Conservation (phyloP, 2,113 vertebrate genomes). For the Lipophrys pholis region DNA sequence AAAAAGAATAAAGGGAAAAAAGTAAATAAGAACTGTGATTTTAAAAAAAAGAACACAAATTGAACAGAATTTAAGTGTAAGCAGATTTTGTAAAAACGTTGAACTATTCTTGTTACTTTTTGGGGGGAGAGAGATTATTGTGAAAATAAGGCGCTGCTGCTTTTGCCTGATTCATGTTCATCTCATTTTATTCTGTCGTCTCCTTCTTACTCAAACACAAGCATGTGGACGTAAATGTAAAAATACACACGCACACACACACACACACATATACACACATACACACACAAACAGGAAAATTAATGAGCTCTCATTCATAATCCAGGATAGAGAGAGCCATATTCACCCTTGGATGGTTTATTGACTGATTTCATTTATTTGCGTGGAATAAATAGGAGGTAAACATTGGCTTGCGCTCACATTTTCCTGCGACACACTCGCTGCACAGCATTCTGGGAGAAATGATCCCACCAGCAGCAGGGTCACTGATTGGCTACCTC, state of each 20-base stretch:
- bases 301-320: slow-evolving; percentile 84
- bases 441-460: slow-evolving; percentile 88
- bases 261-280: slow-evolving; percentile 27
- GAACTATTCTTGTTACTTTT: slow-evolving; percentile 3
- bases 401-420: slow-evolving; percentile 92
- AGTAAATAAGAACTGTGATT: too few relatives aligned
- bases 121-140: background rate
- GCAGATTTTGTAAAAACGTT: background rate
- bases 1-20: too few relatives aligned
- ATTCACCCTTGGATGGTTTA: slow-evolving; percentile 98
- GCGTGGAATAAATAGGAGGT: slow-evolving; percentile 95
- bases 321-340: slow-evolving; percentile 91
- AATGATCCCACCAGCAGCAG: slow-evolving; percentile 90
- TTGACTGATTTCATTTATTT: slow-evolving; percentile 99
- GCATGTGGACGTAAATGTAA: slow-evolving; percentile 25
- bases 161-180: background rate
- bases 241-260: slow-evolving; percentile 4
- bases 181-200: too few relatives aligned
- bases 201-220: slow-evolving; percentile 1
- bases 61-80: too few relatives aligned
- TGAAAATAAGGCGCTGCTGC: background rate
- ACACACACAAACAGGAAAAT: slow-evolving; percentile 63
- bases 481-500: slow-evolving; percentile 96
- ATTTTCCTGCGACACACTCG: slow-evolving; percentile 89
- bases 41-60: too few relatives aligned